phyloP scores from a whole-genome alignment of 2,888 invertebrate species.

The Cactoblastis cactorum region DNA sequence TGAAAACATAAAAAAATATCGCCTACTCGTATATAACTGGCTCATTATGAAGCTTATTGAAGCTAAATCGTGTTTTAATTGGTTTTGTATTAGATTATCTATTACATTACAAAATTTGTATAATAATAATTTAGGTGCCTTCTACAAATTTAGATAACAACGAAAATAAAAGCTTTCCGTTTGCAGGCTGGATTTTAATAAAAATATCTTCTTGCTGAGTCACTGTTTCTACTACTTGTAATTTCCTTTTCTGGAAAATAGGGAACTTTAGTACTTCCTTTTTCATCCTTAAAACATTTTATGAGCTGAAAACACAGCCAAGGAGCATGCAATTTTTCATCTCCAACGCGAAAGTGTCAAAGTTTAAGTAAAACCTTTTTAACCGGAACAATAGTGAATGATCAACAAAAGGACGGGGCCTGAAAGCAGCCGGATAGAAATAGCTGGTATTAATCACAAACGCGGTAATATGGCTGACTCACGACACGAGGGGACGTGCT shows the following conservation, averaged over 20 bases:
- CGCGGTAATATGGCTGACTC: conserved; percentile 73
- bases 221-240: too few species aligned
- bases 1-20: too few species aligned
- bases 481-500: conserved; percentile 68
- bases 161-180: too few species aligned
- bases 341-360: neutral
- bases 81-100: too few species aligned
- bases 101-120: too few species aligned
- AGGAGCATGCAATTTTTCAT: neutral
- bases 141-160: too few species aligned
- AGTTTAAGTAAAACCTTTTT: conserved; percentile 4
- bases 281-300: neutral
- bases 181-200: too few species aligned
- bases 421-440: conserved; percentile 57
- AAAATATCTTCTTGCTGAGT: too few species aligned
- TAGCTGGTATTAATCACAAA: conserved; percentile 73
- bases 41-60: too few species aligned
- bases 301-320: neutral
- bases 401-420: conserved; percentile 53
- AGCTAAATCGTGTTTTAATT: too few species aligned
- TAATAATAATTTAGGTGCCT: too few species aligned
- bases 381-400: conserved; percentile 16
- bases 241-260: neutral
- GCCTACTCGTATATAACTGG: too few species aligned
- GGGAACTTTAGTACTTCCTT: neutral